These are phyloP conservation scores for Philotrypesis tridentata DNA, from an alignment of 1,140 invertebrate species.

Conservation along the genomic window DNA sequence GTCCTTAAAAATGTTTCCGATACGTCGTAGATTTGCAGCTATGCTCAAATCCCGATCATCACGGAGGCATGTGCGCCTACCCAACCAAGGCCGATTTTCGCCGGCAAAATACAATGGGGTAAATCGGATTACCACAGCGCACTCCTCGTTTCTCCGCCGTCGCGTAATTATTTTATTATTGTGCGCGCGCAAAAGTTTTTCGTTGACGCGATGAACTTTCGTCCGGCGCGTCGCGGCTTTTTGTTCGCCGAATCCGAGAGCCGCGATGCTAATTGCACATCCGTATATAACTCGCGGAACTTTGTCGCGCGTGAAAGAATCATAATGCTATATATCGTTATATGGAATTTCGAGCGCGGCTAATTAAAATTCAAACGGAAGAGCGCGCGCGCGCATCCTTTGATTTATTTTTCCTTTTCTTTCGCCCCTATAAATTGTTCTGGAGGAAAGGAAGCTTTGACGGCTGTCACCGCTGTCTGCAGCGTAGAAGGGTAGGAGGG, in stretches of 20 bases:
- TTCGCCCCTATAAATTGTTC: not conserved
- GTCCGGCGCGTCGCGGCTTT: too few species aligned
- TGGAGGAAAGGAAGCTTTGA: not conserved
- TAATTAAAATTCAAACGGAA: constrained; percentile 30
- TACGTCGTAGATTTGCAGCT: too few species aligned
- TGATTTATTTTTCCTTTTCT: constrained; percentile 18
- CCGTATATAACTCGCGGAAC: not conserved
- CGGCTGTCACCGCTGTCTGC: too few species aligned
- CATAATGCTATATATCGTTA: constrained; percentile 1
- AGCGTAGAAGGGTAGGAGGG: too few species aligned
- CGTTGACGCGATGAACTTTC: not conserved
- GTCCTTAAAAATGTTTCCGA: too few species aligned
- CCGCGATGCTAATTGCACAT: constrained; percentile 11
- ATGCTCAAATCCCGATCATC: too few species aligned
- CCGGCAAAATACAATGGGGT: not conserved
- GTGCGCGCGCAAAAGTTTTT: not conserved
- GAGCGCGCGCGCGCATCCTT: not conserved
- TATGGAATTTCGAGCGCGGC: not conserved
- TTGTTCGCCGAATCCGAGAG: not conserved
- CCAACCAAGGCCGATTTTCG: not conserved
- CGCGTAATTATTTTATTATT: constrained; percentile 20
- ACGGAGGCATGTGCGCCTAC: too few species aligned
- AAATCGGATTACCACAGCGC: not conserved
- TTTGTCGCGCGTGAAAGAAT: not conserved
- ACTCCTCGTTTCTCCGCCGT: not conserved